Percentiles rank a stretch among this genome's conserved stretches.
Evolutionary conservation across 2,888 invertebrate species (phyloP).

Genomic region (Apeira syringaria): DNA sequence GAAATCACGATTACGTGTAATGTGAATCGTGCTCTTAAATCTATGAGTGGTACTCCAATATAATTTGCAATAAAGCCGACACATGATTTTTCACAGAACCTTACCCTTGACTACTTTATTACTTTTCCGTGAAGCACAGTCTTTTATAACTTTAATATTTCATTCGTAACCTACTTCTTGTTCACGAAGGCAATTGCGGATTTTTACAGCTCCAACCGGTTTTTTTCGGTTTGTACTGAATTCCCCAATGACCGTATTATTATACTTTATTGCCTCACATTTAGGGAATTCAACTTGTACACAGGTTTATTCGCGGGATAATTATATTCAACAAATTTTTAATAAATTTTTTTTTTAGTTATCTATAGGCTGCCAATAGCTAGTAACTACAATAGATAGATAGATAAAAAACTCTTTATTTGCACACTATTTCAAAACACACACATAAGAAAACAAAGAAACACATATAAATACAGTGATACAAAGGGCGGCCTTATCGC

Average conservation of each 20-base stretch:
- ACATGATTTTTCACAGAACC: conserved; percentile 54
- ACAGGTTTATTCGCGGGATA: conserved; percentile 21
- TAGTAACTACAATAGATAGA: no score
- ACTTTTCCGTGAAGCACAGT: conserved; percentile 58
- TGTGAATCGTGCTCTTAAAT: no score
- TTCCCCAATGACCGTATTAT: conserved; percentile 40
- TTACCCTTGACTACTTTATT: conserved; percentile 63
- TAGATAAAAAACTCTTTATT: no score
- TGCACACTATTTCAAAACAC: no score
- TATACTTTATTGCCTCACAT: conserved; percentile 28
- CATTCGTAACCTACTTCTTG: conserved; percentile 43
- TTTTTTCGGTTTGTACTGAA: conserved; percentile 46
- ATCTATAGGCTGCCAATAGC: no score
- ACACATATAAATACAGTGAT: no score
- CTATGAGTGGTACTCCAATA: conserved; percentile 43
- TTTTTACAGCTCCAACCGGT: conserved; percentile 37
- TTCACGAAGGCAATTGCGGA: conserved; percentile 35
- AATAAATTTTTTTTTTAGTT: no score
- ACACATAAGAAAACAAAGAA: no score
- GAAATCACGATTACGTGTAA: no score
- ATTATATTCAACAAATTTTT: conserved; percentile 8
- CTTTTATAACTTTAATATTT: conserved; percentile 56
- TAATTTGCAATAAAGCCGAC: conserved; percentile 65
- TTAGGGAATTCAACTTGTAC: conserved; percentile 9
- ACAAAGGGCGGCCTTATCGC: no score